These are phyloP conservation scores for Smithornis capensis DNA, from an alignment of 2,113 vertebrate species.

Conservation along the genomic window DNA sequence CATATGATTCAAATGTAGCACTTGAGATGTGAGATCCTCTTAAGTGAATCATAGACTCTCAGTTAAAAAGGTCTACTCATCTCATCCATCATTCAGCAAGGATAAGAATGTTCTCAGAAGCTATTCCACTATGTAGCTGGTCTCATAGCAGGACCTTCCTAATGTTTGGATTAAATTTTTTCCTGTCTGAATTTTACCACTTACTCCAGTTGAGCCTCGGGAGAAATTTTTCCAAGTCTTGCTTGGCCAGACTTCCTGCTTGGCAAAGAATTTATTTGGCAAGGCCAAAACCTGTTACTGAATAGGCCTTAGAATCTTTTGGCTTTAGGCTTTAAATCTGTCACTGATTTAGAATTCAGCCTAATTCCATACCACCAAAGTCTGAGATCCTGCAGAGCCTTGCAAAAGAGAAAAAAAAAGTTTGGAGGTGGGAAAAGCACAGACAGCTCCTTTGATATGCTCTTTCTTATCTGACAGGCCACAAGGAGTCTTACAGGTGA, in stretches of 20 bases:
- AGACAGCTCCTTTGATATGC: not conserved
- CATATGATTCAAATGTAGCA: not conserved
- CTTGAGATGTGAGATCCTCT: not conserved
- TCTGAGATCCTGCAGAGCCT: not conserved
- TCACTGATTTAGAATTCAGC: not conserved
- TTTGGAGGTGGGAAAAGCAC: not conserved
- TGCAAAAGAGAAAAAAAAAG: not conserved
- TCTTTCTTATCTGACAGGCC: not conserved
- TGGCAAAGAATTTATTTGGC: not conserved
- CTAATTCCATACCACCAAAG: not conserved
- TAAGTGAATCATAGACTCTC: not conserved
- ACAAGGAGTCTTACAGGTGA: not conserved
- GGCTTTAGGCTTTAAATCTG: not conserved
- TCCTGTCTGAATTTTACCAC: not conserved
- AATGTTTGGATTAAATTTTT: not conserved
- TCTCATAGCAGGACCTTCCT: not conserved
- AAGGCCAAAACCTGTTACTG: not conserved
- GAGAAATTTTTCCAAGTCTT: not conserved
- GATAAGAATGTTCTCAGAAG: not conserved
- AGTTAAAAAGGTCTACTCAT: not conserved
- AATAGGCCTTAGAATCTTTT: not conserved
- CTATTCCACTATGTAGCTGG: not conserved
- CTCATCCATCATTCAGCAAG: not conserved
- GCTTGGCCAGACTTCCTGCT: not conserved
- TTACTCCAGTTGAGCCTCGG: not conserved